Conservation (phyloP, 1,140 invertebrate species). For the Aphis gossypii region DNA sequence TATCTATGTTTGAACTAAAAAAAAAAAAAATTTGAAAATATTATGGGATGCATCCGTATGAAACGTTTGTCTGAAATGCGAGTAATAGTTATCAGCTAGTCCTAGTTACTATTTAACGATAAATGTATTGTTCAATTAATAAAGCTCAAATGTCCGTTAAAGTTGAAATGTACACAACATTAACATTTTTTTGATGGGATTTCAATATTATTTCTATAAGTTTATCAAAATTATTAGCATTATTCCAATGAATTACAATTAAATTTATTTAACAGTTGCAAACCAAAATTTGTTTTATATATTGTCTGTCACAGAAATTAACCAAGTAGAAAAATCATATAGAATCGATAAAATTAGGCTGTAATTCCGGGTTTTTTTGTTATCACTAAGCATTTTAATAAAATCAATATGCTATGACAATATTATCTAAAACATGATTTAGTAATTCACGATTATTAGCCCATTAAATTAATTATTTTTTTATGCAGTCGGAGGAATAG, state of each 20-base stretch:
- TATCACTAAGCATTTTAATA: neutral
- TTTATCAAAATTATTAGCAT: too few species aligned
- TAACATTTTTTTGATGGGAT: neutral
- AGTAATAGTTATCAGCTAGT: too few species aligned
- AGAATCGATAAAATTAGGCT: neutral
- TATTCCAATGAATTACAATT: neutral
- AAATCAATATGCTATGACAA: neutral
- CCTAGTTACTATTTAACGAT: too few species aligned
- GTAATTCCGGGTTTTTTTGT: neutral
- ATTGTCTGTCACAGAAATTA: neutral
- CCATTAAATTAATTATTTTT: neutral
- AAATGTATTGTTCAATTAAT: too few species aligned
- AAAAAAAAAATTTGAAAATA: neutral
- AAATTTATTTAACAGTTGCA: neutral
- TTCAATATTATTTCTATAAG: neutral
- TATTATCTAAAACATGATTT: neutral
- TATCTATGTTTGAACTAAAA: neutral
- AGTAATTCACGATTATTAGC: neutral
- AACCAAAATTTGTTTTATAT: neutral
- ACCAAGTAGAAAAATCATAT: neutral
- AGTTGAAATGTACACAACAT: neutral
- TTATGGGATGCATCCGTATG: neutral
- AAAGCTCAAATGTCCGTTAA: neutral
- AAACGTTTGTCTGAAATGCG: too few species aligned
- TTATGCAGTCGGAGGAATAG: neutral